A percentile compares a stretch with the other conserved stretches of the same genome.
phyloP scores from a whole-genome alignment of 30 jellyfish, hydroid and myxozoan genomes.

The Turritopsis dohrnii region DNA sequence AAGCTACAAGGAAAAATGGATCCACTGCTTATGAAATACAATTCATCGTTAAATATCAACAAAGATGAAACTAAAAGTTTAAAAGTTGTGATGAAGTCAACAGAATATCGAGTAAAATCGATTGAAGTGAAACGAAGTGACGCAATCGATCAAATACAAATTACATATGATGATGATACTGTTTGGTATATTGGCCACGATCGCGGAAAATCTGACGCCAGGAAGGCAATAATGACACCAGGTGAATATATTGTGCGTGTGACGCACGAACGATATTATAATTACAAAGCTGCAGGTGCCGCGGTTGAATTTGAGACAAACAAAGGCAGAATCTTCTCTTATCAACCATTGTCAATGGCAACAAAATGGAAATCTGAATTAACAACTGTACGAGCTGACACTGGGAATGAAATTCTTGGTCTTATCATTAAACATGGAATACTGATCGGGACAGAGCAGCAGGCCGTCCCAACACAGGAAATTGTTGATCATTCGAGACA shows the following conservation, averaged over 20 bases:
- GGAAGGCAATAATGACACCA: background rate
- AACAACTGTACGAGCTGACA: background rate
- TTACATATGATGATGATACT: background rate
- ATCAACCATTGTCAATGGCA: background rate
- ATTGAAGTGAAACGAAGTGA: background rate
- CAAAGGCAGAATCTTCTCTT: background rate
- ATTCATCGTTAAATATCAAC: background rate
- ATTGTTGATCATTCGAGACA: background rate
- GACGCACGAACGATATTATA: background rate
- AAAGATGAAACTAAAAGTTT: background rate
- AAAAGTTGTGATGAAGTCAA: background rate
- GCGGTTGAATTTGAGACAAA: constrained; percentile 5
- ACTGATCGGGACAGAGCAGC: background rate
- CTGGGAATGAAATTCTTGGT: background rate
- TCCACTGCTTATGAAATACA: background rate
- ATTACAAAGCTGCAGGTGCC: background rate
- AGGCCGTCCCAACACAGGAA: background rate
- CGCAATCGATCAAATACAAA: background rate
- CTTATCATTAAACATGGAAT: background rate
- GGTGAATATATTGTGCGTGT: constrained; percentile 13
- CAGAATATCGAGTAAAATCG: background rate
- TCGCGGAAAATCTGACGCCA: background rate
- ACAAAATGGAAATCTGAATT: background rate
- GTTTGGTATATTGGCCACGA: background rate
- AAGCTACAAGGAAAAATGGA: background rate